Evolutionary conservation across 2,888 invertebrate species (phyloP).

Genomic region (Drosophila formosana): DNA sequence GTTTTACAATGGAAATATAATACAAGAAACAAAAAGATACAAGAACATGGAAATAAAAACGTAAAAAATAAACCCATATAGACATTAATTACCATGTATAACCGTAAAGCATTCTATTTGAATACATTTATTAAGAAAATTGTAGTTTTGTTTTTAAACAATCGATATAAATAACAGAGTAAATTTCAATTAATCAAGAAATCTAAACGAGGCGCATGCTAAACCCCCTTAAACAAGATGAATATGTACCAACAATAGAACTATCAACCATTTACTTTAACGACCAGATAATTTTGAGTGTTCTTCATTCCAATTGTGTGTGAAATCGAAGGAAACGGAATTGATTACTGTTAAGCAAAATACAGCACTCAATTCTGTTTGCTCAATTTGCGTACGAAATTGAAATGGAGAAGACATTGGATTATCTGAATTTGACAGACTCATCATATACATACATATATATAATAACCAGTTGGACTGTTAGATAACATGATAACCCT

Average conservation of each 20-base stretch:
- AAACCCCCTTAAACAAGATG: constrained; percentile 4
- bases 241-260: constrained; percentile 33
- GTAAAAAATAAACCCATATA: constrained; percentile 54
- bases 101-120: constrained; percentile 58
- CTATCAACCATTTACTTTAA: constrained; percentile 35
- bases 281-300: constrained; percentile 3
- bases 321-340: not conserved
- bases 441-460: constrained; percentile 5
- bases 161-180: constrained; percentile 48
- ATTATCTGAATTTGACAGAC: constrained; percentile 12
- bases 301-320: not conserved
- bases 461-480: constrained; percentile 41
- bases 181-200: constrained; percentile 38
- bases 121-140: constrained; percentile 58
- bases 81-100: constrained; percentile 61
- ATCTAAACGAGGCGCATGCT: constrained; percentile 26
- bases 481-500: constrained; percentile 25
- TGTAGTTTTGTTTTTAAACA: constrained; percentile 70
- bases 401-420: not conserved
- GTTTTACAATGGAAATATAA: constrained; percentile 50
- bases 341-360: not conserved
- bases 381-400: constrained; percentile 1
- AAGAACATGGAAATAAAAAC: constrained; percentile 37
- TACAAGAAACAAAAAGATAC: constrained; percentile 39
- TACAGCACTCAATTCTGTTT: constrained; percentile 2